Conservation (phyloP, 2,888 invertebrate species). For the Chrysotoxum bicinctum region DNA sequence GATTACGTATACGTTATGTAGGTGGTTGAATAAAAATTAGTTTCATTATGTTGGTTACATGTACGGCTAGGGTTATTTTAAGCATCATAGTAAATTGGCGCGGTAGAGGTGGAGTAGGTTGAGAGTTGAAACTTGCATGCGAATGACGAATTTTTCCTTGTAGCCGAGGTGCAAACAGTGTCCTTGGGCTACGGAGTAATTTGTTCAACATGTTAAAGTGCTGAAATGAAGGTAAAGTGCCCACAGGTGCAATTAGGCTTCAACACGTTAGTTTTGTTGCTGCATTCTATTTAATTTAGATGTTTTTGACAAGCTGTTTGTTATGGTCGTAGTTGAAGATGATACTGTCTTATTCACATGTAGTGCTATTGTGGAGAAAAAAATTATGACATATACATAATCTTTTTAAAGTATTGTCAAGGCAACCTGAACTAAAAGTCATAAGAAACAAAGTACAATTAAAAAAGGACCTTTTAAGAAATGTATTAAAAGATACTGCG, state of each 20-base stretch:
- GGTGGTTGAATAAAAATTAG: slow-evolving; percentile 49
- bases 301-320: slow-evolving; percentile 23
- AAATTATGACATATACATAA: not conserved
- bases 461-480: not conserved
- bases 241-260: slow-evolving; percentile 60
- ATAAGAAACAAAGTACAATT: not conserved
- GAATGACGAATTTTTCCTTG: slow-evolving; percentile 28
- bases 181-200: slow-evolving; percentile 54
- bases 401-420: not conserved
- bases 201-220: slow-evolving; percentile 41
- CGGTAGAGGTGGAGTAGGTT: not conserved
- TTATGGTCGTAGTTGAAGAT: not conserved
- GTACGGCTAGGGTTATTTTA: slow-evolving; percentile 31
- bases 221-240: slow-evolving; percentile 61
- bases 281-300: slow-evolving; percentile 41
- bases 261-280: slow-evolving; percentile 46
- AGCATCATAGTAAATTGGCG: slow-evolving; percentile 1
- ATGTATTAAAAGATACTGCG: not conserved
- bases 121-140: slow-evolving; percentile 12
- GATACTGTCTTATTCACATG: not conserved
- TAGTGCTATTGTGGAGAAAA: not conserved
- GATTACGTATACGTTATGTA: not conserved
- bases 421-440: not conserved
- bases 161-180: slow-evolving; percentile 31
- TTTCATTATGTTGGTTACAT: slow-evolving; percentile 55